These are phyloP conservation scores for Chymomyza amoena DNA, from an alignment of 2,888 invertebrate species.

Conservation along the genomic window DNA sequence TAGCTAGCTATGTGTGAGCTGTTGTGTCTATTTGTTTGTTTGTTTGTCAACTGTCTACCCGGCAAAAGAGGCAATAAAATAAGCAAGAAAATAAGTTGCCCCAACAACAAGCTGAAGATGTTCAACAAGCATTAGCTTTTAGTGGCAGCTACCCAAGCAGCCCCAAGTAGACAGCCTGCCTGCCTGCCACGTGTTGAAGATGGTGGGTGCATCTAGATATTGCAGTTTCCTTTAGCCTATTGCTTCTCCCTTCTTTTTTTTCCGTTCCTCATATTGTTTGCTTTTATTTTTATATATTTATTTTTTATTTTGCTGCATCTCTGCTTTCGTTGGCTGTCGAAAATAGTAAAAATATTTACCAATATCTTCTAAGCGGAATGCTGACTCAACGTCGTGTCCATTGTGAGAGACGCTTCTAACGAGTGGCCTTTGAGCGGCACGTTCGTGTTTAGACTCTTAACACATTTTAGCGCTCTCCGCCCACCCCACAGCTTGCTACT, in stretches of 20 bases:
- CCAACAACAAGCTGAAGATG: conserved; percentile 18
- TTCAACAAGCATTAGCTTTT: neutral
- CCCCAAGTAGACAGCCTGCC: neutral
- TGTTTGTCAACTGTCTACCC: conserved; percentile 50
- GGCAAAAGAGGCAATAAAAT: conserved; percentile 61
- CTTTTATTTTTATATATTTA: conserved; percentile 7
- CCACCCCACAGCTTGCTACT: conserved; percentile 2
- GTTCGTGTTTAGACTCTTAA: conserved; percentile 70
- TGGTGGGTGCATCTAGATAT: conserved; percentile 28
- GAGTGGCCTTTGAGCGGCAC: conserved; percentile 71
- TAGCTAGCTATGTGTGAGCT: neutral
- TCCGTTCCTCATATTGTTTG: neutral
- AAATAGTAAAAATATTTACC: conserved; percentile 64
- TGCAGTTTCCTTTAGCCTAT: conserved; percentile 4
- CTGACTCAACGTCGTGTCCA: conserved; percentile 7
- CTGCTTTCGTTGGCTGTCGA: conserved; percentile 37
- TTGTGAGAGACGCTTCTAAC: conserved; percentile 41
- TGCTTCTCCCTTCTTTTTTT: neutral
- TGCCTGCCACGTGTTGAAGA: neutral
- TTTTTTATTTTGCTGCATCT: neutral
- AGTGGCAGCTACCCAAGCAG: neutral
- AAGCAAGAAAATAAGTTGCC: conserved; percentile 67
- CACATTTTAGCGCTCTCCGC: conserved; percentile 50
- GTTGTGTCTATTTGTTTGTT: conserved; percentile 3
- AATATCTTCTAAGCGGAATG: conserved; percentile 31